Evolutionary conservation across 2,113 vertebrate species (phyloP).

Genomic region (Tragelaphus scriptus): DNA sequence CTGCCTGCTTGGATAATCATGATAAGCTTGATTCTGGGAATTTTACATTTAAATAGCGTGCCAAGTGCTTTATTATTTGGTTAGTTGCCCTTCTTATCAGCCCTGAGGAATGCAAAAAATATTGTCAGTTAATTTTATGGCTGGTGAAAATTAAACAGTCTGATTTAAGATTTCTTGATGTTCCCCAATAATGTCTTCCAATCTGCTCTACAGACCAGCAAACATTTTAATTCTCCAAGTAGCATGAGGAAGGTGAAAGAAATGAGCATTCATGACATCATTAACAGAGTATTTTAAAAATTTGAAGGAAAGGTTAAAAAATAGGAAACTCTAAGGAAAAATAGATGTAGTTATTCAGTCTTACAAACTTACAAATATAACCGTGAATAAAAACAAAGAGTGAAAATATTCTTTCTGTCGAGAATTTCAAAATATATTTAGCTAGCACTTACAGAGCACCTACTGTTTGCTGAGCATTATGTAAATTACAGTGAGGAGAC

Average conservation of each 20-base stretch:
- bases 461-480: neutral
- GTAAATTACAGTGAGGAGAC: neutral
- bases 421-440: neutral
- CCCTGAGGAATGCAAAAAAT: conserved; percentile 33
- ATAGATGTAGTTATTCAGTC: neutral
- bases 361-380: neutral
- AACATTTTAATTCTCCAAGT: neutral
- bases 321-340: neutral
- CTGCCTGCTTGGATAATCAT: neutral
- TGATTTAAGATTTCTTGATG: conserved; percentile 18
- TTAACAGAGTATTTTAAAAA: neutral
- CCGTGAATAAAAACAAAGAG: neutral
- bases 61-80: conserved; percentile 15
- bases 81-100: conserved; percentile 3
- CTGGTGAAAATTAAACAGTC: conserved; percentile 5
- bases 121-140: conserved; percentile 37
- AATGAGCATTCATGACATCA: neutral
- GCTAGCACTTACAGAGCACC: neutral
- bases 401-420: neutral
- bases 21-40: neutral
- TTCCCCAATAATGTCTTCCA: neutral
- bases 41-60: conserved; percentile 15
- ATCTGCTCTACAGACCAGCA: neutral
- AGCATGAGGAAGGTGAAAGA: neutral
- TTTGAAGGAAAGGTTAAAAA: neutral